Conservation (phyloP, 1,140 invertebrate genomes). For the Drosophila lacteicornis region DNA sequence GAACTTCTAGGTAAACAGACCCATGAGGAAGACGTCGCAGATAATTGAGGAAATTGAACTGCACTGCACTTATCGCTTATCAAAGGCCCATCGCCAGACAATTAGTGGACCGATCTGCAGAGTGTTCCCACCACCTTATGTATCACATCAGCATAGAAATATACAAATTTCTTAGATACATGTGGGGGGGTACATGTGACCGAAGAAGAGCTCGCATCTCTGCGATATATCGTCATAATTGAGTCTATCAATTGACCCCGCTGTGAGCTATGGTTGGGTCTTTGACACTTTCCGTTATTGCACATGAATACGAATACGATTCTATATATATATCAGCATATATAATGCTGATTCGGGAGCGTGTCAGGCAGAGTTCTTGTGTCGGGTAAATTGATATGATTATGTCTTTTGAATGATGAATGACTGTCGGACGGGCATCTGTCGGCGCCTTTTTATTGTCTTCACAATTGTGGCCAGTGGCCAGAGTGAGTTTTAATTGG, state of each 20-base stretch:
- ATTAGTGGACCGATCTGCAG: slow-evolving; percentile 24
- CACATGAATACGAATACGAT: slow-evolving; percentile 43
- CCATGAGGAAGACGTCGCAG: slow-evolving; percentile 33
- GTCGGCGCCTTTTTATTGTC: slow-evolving; percentile 55
- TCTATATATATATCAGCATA: slow-evolving; percentile 24
- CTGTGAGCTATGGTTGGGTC: slow-evolving; percentile 75
- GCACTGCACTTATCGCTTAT: slow-evolving; percentile 51
- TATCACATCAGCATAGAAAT: slow-evolving; percentile 21
- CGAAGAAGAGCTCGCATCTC: slow-evolving; percentile 26
- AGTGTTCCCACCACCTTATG: slow-evolving; percentile 15
- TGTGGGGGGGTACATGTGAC: slow-evolving; percentile 5
- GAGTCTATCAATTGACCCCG: slow-evolving; percentile 82
- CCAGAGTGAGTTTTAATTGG: slow-evolving; percentile 37
- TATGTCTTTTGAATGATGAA: slow-evolving; percentile 58
- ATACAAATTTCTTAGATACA: background rate
- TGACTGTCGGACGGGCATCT: slow-evolving; percentile 39
- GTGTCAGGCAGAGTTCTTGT: slow-evolving; percentile 39
- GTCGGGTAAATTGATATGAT: slow-evolving; percentile 56
- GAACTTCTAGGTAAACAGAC: slow-evolving; percentile 29
- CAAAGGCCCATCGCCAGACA: slow-evolving; percentile 22
- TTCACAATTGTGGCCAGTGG: slow-evolving; percentile 24
- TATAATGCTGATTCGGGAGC: slow-evolving; percentile 39
- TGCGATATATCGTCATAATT: slow-evolving; percentile 75
- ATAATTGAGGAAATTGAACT: slow-evolving; percentile 54
- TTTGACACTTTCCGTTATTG: slow-evolving; percentile 72